These are phyloP conservation scores for Phylloscopus trochiloides DNA, from an alignment of 2,113 vertebrate genomes.

Conservation along the genomic window DNA sequence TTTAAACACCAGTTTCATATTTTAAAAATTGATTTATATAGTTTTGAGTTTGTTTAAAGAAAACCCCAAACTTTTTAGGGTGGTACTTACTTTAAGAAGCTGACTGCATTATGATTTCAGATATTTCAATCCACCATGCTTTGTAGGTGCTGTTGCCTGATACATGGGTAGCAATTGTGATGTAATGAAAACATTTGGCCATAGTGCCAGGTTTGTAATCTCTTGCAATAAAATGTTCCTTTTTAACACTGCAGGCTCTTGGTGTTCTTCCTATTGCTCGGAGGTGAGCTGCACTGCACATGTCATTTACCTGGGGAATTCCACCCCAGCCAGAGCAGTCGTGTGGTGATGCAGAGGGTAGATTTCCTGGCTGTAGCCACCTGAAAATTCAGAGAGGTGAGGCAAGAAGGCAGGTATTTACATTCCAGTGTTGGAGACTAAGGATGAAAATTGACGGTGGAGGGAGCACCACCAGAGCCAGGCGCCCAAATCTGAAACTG, in stretches of 20 bases:
- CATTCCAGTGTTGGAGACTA: neutral
- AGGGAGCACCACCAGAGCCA: neutral
- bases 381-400: neutral
- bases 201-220: conserved; percentile 40
- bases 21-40: neutral
- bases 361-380: neutral
- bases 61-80: neutral
- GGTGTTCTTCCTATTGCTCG: neutral
- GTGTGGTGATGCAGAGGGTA: neutral
- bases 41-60: neutral
- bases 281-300: accelerated
- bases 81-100: neutral
- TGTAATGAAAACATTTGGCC: conserved; percentile 52
- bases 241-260: conserved; percentile 40
- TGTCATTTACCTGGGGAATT: accelerated
- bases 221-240: conserved; percentile 64
- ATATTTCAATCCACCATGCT: neutral
- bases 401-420: neutral
- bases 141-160: conserved; percentile 56
- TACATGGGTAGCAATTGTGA: conserved; percentile 35
- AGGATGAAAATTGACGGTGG: neutral
- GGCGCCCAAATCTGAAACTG: neutral
- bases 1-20: neutral
- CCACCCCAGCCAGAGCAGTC: accelerated
- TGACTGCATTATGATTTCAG: conserved; percentile 15